These are phyloP conservation scores for Pseudomyrmex dendroicus DNA, from an alignment of 1,140 invertebrate genomes.

Conservation along the genomic window DNA sequence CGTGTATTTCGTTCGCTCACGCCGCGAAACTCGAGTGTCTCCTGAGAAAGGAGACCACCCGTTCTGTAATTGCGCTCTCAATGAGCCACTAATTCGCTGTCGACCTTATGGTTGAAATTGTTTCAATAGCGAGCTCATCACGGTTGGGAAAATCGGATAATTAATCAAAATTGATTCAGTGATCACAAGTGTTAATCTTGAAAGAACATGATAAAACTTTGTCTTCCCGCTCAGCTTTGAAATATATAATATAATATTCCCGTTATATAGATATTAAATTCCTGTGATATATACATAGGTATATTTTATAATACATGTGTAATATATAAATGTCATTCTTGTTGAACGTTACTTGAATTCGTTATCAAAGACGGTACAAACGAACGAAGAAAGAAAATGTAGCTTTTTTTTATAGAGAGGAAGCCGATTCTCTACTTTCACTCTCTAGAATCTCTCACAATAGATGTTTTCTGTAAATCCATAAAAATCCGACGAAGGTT, in stretches of 20 bases:
- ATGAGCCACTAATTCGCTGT: conserved; percentile 45
- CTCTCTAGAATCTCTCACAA: conserved; percentile 17
- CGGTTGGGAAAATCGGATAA: neutral
- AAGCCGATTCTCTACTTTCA: conserved; percentile 27
- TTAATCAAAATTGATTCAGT: conserved; percentile 40
- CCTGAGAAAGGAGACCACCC: conserved; percentile 58
- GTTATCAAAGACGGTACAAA: neutral
- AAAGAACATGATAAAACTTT: neutral
- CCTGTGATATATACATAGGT: neutral
- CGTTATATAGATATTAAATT: neutral
- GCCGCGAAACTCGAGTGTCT: conserved; percentile 14
- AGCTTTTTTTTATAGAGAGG: neutral
- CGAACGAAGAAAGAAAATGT: too few relatives aligned
- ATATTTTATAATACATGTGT: too few relatives aligned
- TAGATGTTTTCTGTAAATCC: conserved; percentile 36
- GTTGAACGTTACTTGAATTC: too few relatives aligned
- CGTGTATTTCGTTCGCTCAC: conserved; percentile 50
- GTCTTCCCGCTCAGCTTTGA: neutral
- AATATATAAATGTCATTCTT: too few relatives aligned
- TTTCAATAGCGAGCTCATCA: conserved; percentile 37
- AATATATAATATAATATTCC: neutral
- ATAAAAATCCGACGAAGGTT: neutral
- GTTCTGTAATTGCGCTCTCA: conserved; percentile 47
- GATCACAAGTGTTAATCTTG: neutral
- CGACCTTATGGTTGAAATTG: conserved; percentile 48